Base-by-base conservation (phyloP, 2,888 invertebrate genomes). In the Chaetogeoica ovagalla region DNA sequence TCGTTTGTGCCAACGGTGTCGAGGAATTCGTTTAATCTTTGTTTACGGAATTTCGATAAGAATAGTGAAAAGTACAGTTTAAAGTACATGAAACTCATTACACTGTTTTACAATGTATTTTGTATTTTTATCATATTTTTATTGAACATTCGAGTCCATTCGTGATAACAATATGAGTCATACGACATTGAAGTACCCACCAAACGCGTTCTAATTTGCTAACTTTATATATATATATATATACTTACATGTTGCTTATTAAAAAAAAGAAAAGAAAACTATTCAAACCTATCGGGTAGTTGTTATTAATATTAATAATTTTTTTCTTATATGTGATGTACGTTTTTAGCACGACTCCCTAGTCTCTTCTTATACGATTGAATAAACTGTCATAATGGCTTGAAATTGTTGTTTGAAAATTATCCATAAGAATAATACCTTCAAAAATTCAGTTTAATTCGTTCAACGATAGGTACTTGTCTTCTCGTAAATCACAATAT, bases 141-240 rank as follows among this genome's bases (percentile, higher is more conserved):
- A n/a, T 57, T 52, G 5, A 70, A 57, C 19, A 9, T 48, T 69
- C 19, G 11, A 19, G 23, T 15, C 39, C 13, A 13, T 55, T 23
- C 19, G 8, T 72, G 72, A 72, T 72, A 72, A 71, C 21, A 60
- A 21, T 7, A 48, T 72, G 70, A 71, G 39, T 57, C 57, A 59
- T 71, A 39, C 59, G 59, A 39, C 39, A 71, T 71, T 71, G 21
- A 59, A 70, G 21, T 57, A 11, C 39, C n/a, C 13, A 11, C 39
- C n/a, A 13, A 65, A 9, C 11, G 43, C 43, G 39, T 39, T 39
- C 0, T 8, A 60, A 60, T 60, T 60, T 60, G n/a, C 13, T 39
- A n/a, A 39, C 11, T 39, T n/a, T 39, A n/a, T n/a, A 65, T 65
- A n/a, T n/a, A 39, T n/a, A 39, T 55, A 30, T 30, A 30, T 30